These are phyloP conservation scores for Propithecus perrieri DNA, from an alignment of 2,797 vertebrate genomes.

Conservation along the genomic window DNA sequence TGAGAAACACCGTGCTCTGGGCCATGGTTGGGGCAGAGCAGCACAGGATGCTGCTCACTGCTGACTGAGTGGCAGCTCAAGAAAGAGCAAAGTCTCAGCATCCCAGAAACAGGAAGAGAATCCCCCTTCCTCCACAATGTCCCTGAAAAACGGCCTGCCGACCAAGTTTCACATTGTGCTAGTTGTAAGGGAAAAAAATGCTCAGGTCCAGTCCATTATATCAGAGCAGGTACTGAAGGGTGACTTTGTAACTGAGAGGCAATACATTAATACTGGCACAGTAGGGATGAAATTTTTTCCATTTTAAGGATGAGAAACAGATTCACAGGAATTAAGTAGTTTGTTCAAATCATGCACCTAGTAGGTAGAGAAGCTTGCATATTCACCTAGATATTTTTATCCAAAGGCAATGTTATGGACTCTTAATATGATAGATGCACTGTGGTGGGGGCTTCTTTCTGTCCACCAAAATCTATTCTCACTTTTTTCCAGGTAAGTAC, in stretches of 20 bases:
- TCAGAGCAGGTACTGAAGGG: background rate
- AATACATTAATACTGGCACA: background rate
- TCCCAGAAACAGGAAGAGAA: background rate
- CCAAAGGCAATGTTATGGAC: background rate
- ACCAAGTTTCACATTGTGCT: background rate
- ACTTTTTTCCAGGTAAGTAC: background rate
- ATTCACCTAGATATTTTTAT: background rate
- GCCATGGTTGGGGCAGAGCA: too few species aligned
- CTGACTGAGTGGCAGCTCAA: background rate
- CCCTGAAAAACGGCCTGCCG: background rate
- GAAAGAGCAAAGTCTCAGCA: background rate
- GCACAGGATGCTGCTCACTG: background rate
- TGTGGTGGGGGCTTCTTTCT: background rate
- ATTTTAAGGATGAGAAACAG: background rate
- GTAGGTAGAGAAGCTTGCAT: background rate
- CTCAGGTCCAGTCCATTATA: background rate
- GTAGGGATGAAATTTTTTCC: background rate
- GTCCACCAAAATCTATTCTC: background rate
- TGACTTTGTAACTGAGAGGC: background rate
- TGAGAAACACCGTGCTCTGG: background rate
- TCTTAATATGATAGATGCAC: background rate
- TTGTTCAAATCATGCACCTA: background rate
- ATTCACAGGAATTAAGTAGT: background rate
- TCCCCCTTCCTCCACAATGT: fast-evolving
- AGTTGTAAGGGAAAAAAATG: background rate